A percentile compares a stretch with the other conserved stretches of the same genome.
Evolutionary conservation across 2,113 vertebrate genomes (phyloP).

Genomic region (Phyllostomus hastatus): DNA sequence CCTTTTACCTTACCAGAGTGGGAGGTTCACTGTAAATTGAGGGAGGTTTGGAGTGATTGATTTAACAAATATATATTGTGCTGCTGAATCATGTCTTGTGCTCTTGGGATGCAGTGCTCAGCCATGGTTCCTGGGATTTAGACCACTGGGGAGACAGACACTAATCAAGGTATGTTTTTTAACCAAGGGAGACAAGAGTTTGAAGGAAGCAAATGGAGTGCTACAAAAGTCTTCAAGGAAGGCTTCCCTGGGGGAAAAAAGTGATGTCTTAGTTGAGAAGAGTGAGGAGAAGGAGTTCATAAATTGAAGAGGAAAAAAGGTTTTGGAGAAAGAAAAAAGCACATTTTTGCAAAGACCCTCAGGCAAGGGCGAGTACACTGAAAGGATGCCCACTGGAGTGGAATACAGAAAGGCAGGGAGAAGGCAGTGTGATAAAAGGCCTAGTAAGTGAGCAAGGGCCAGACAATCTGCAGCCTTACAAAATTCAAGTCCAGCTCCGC

Average conservation of each 20-base stretch:
- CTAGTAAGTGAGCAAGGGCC: not conserved
- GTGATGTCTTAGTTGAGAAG: not conserved
- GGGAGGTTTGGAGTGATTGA: not conserved
- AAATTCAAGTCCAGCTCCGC: not conserved
- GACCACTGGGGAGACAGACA: not conserved
- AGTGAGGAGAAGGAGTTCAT: not conserved
- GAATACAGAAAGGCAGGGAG: not conserved
- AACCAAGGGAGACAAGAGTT: not conserved
- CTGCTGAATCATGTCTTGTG: not conserved
- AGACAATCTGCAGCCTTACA: not conserved
- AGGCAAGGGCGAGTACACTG: not conserved
- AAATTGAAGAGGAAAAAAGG: not conserved
- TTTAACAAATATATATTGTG: not conserved
- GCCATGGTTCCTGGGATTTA: no score
- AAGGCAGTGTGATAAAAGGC: not conserved
- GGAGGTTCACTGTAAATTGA: not conserved
- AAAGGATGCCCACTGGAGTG: not conserved
- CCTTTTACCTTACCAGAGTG: not conserved
- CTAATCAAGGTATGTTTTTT: not conserved
- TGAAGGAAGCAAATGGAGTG: not conserved
- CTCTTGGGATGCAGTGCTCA: not conserved
- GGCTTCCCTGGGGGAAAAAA: not conserved
- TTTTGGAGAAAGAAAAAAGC: not conserved
- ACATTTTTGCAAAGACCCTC: not conserved
- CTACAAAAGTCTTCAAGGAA: not conserved